Evolutionary conservation across 2,113 vertebrate genomes (phyloP).

Genomic region (Lutjanus erythropterus): DNA sequence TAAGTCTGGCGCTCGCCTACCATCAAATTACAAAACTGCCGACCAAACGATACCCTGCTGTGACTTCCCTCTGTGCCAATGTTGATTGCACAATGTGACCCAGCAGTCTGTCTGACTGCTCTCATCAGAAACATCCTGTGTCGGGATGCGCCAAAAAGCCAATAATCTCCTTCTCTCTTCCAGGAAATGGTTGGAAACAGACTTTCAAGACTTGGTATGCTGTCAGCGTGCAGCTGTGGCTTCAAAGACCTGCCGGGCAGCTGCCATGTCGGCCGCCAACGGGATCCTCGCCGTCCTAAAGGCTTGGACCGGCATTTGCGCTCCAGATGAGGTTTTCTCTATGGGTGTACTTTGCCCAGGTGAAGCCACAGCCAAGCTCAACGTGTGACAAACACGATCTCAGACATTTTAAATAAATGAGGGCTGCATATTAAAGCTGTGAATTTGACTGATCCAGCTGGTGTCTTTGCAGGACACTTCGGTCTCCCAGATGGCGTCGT

Average conservation of each 20-base stretch:
- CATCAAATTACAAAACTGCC: constrained; percentile 2
- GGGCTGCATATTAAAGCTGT: background rate
- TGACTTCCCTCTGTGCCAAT: constrained; percentile 4
- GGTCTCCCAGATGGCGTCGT: constrained; percentile 87
- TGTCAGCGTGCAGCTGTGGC: constrained; percentile 55
- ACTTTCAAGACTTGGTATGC: constrained; percentile 79
- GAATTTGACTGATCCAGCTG: background rate
- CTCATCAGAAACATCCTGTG: constrained; percentile 8
- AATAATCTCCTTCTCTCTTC: constrained; percentile 7
- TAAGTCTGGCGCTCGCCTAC: background rate
- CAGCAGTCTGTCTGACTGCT: background rate
- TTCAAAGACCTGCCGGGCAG: constrained; percentile 50
- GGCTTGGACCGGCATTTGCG: constrained; percentile 87
- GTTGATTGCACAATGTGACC: constrained; percentile 31
- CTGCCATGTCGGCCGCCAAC: constrained; percentile 84
- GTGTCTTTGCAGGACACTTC: constrained; percentile 83
- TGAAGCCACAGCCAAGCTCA: constrained; percentile 44
- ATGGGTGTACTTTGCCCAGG: constrained; percentile 89
- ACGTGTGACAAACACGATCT: background rate
- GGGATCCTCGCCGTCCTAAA: constrained; percentile 83
- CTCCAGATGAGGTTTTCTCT: constrained; percentile 86
- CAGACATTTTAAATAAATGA: background rate
- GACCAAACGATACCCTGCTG: background rate
- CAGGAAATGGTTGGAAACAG: constrained; percentile 88
- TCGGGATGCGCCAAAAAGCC: background rate